Percentiles rank a stretch among this genome's conserved stretches.
phyloP scores from a whole-genome alignment of 2,888 invertebrate species.

The Acutogordius australiensis region DNA sequence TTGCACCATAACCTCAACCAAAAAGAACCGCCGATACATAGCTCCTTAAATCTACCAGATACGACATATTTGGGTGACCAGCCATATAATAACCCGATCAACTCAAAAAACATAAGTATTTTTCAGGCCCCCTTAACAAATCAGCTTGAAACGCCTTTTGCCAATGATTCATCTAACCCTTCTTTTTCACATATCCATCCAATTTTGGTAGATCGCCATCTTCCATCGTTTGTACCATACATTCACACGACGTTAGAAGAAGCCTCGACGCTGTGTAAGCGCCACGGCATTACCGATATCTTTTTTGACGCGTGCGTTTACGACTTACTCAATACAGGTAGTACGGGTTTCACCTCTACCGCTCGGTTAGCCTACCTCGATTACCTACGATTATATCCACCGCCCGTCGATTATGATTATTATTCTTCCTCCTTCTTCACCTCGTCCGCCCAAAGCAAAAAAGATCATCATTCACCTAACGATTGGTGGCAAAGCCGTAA shows the following conservation, averaged over 20 bases:
- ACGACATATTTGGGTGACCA: neutral
- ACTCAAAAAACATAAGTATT: no score
- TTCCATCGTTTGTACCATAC: conserved; percentile 14
- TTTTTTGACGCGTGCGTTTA: conserved; percentile 33
- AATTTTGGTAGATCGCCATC: neutral
- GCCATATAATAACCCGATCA: no score
- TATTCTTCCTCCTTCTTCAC: no score
- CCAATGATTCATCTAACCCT: no score
- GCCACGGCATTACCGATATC: conserved; percentile 26
- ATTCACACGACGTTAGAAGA: conserved; percentile 18
- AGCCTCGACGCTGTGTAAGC: conserved; percentile 23
- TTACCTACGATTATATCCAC: neutral
- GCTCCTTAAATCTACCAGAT: neutral
- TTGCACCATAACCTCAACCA: neutral
- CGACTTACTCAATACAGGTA: conserved; percentile 30
- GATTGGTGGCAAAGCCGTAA: no score
- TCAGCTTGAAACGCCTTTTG: neutral
- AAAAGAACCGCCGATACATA: neutral
- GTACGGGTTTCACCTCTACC: conserved; percentile 15
- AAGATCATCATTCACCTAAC: no score
- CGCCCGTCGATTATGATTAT: no score
- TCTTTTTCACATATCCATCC: no score
- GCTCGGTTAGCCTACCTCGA: neutral
- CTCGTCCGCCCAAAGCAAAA: no score
- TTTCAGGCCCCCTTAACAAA: neutral